phyloP scores from a whole-genome alignment of 2,797 vertebrate species.

The Dipus sagitta region DNA sequence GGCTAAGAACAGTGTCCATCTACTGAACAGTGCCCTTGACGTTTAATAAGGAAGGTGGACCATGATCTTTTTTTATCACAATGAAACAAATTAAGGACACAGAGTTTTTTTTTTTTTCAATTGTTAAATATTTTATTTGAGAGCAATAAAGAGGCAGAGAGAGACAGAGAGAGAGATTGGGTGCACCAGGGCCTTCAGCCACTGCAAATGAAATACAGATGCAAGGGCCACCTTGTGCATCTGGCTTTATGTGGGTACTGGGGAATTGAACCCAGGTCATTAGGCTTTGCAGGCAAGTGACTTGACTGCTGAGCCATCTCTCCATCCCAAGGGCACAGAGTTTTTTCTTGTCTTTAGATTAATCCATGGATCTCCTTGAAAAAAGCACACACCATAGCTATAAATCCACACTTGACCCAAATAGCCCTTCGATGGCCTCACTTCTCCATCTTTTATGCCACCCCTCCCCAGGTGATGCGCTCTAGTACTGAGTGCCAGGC shows the following conservation, averaged over 20 bases:
- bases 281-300: no score
- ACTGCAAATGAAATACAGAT: no score
- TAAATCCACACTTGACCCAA: not conserved
- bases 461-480: not conserved
- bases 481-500: not conserved
- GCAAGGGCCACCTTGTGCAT: no score
- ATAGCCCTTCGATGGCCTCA: not conserved
- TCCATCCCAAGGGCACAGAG: not conserved
- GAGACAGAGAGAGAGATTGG: no score
- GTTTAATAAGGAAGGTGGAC: not conserved
- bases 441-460: not conserved
- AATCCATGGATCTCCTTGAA: not conserved
- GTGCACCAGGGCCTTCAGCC: no score
- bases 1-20: not conserved
- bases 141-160: no score
- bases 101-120: not conserved
- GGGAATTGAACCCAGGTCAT: no score
- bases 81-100: not conserved
- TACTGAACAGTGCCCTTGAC: not conserved
- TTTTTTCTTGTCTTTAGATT: not conserved
- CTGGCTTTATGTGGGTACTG: no score
- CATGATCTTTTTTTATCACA: not conserved
- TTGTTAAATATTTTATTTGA: no score
- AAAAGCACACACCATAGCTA: not conserved
- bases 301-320: no score